Percentiles rank a stretch among this genome's conserved stretches.
Conservation (phyloP, 2,888 invertebrate genomes). For the Eupithecia inturbata region DNA sequence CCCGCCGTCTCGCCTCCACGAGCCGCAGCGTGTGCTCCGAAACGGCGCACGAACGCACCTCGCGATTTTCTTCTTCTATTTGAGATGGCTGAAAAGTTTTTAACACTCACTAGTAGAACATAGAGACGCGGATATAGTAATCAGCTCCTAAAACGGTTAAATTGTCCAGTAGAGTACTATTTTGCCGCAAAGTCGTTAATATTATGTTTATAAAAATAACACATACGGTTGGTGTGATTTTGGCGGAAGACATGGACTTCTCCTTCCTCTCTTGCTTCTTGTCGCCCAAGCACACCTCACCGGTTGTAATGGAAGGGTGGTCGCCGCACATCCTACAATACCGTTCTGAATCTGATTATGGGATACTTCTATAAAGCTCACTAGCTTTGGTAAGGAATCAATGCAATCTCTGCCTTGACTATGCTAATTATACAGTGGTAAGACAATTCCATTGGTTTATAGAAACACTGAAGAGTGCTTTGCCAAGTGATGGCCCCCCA, state of each 20-base stretch:
- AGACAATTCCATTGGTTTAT: background rate
- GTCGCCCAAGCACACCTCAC: slow-evolving; percentile 61
- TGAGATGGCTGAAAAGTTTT: slow-evolving; percentile 53
- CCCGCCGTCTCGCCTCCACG: slow-evolving; percentile 57
- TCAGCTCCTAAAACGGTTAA: background rate
- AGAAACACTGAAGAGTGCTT: background rate
- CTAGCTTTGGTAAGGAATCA: background rate
- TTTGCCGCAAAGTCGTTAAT: background rate
- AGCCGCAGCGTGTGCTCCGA: slow-evolving; percentile 62
- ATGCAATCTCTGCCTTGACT: background rate
- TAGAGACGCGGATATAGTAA: background rate
- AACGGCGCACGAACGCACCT: slow-evolving; percentile 35
- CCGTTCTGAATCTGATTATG: background rate
- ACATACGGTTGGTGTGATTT: slow-evolving; percentile 64
- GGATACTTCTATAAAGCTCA: background rate
- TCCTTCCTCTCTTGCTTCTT: slow-evolving; percentile 20
- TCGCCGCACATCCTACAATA: slow-evolving; percentile 75
- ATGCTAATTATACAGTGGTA: background rate
- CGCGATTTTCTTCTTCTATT: slow-evolving; percentile 43
- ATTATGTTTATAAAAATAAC: background rate
- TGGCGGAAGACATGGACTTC: slow-evolving; percentile 51
- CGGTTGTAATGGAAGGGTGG: slow-evolving; percentile 74
- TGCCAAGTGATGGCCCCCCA: background rate
- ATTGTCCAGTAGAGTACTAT: background rate
- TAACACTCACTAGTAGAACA: background rate